Percentiles rank a stretch among this genome's conserved stretches.
Conservation (phyloP, 2,797 vertebrate genomes). For the Arremon aurantiirostris region DNA sequence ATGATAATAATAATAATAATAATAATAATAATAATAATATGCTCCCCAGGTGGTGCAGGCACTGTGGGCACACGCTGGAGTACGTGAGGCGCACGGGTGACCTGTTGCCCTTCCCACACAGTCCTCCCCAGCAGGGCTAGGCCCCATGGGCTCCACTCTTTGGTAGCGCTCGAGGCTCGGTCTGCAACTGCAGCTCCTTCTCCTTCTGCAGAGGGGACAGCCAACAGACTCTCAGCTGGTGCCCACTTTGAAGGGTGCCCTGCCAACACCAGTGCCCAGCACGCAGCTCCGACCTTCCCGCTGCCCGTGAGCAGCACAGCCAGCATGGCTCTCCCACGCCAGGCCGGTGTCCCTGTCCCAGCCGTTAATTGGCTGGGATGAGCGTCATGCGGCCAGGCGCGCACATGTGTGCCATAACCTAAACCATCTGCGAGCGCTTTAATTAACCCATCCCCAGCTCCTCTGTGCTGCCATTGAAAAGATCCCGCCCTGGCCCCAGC, state of each 20-base stretch:
- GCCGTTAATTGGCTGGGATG: background rate
- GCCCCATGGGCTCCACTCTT: accelerated
- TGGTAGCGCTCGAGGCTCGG: accelerated
- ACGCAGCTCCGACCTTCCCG: background rate
- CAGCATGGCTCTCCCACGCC: background rate
- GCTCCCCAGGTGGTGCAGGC: background rate
- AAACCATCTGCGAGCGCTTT: slow-evolving; percentile 42
- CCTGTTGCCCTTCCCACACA: background rate
- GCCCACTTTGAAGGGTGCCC: background rate
- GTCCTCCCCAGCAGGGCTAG: background rate
- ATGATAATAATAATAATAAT: too few species aligned
- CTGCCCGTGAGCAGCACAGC: background rate
- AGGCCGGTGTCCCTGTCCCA: background rate
- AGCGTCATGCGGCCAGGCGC: background rate
- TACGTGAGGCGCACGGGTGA: accelerated
- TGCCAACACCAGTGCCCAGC: too few species aligned
- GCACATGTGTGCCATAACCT: slow-evolving; percentile 55
- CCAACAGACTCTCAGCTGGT: accelerated
- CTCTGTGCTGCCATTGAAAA: slow-evolving; percentile 45
- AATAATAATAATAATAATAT: too few species aligned
- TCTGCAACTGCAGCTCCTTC: accelerated
- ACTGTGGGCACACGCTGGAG: accelerated
- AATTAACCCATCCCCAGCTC: slow-evolving; percentile 45
- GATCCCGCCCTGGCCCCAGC: slow-evolving; percentile 25
- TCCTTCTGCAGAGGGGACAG: background rate